Base-by-base conservation (phyloP, 2,888 invertebrate genomes). In the Melinaea menophilus region DNA sequence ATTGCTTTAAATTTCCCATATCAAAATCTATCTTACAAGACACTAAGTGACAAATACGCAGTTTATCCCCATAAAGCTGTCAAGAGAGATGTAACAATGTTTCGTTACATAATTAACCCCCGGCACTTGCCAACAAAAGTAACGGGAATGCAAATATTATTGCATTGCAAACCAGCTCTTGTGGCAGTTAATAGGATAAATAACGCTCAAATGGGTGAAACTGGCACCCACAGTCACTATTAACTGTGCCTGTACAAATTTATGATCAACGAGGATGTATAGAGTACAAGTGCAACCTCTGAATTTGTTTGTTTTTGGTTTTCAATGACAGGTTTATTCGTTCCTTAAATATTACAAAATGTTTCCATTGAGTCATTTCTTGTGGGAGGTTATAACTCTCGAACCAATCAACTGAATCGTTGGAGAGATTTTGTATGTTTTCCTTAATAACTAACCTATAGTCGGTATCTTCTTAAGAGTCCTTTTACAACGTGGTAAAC, bases 121-220 rank as follows among this genome's bases (percentile, higher is more conserved):
- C 58, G 35, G 41, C 46, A 59, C 56, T 64, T 65, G 69, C 68
- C 69, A 69, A 67, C 65, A 69, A 64, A 69, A 69, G 70, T 69
- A 68, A 69, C 65, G 59, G 67, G 67, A 78, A 85, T 86, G 86
- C 85, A 84, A 86, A 86, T 86, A 78, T 82, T 79, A 84, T 80
- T 75, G 82, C 79, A 73, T 78, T 76, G 76, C 73, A 72, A 71
- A 66, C 69, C 71, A 67, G 69, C 73, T 73, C 69, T 69, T 66
- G 61, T 73, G 72, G 72, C 73, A 72, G 76, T 77, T 79, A 78
- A 77, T 76, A 75, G 75, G 72, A 76, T 76, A 76, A 79, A 79
- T 80, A 77, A 75, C 70, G 72, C 68, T 64, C 67, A 69, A 73
- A 70, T 68, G 59, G 61, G 58, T 51, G 54, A 58, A 62, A 65